Conservation (phyloP, 1,140 invertebrate genomes). For the Bactericera cockerelli region DNA sequence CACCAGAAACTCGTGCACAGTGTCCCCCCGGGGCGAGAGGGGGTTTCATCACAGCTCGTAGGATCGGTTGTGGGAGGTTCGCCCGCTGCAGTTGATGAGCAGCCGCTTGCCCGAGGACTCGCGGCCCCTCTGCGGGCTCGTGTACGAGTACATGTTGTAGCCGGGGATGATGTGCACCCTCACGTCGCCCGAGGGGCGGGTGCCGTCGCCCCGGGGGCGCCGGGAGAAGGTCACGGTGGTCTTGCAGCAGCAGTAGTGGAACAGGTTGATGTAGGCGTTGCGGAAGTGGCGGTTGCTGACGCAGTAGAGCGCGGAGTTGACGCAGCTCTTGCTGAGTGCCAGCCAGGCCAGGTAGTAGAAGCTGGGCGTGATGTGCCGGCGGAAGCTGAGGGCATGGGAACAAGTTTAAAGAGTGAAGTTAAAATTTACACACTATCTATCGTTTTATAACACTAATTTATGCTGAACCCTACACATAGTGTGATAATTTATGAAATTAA, state of each 20-base stretch:
- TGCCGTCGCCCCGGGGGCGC: conserved; percentile 37
- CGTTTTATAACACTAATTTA: too few species aligned
- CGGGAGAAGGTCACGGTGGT: conserved; percentile 53
- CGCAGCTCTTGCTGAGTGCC: conserved; percentile 47
- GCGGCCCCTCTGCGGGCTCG: conserved; percentile 34
- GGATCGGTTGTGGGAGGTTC: not conserved
- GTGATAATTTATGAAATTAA: too few species aligned
- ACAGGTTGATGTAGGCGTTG: conserved; percentile 57
- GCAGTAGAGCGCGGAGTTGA: conserved; percentile 50
- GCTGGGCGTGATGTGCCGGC: conserved; percentile 22
- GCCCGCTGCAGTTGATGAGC: not conserved
- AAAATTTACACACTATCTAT: too few species aligned
- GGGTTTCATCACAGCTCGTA: not conserved
- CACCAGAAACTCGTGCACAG: not conserved
- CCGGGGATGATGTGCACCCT: conserved; percentile 62
- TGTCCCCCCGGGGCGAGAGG: not conserved
- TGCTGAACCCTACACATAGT: too few species aligned
- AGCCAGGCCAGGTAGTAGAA: conserved; percentile 51
- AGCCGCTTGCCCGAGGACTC: not conserved
- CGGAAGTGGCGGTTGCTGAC: conserved; percentile 47
- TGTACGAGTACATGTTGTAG: conserved; percentile 51
- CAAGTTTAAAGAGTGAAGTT: too few species aligned
- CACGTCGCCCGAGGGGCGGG: conserved; percentile 43
- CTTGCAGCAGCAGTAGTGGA: conserved; percentile 71
- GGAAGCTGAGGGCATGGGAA: too few species aligned